Evolutionary conservation across 2,888 invertebrate genomes (phyloP).

Genomic region (Macaria liturata): DNA sequence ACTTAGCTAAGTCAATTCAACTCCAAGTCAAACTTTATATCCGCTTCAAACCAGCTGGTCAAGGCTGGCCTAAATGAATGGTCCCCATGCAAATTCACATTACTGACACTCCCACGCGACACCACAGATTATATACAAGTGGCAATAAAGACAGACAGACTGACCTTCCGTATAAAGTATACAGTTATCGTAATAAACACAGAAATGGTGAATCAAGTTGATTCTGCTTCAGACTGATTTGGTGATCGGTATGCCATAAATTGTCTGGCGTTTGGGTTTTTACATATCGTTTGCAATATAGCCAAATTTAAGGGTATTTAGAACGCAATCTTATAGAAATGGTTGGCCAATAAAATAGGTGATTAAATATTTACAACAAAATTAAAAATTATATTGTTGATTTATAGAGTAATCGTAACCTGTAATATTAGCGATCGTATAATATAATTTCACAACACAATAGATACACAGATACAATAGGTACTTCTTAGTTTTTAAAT

Average conservation of each 20-base stretch:
- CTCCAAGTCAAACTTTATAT: no score
- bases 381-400: no score
- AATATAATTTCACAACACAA: no score
- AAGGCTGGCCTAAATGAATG: neutral
- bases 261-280: neutral
- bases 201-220: conserved; percentile 9
- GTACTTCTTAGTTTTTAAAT: no score
- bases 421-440: no score
- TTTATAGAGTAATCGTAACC: no score
- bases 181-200: conserved; percentile 13
- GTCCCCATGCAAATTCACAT: neutral
- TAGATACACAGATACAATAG: no score
- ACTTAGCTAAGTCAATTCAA: no score
- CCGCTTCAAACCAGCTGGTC: neutral
- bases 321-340: no score
- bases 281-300: neutral
- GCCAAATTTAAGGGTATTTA: no score
- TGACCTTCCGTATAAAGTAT: conserved; percentile 5
- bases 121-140: neutral
- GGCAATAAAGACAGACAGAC: conserved; percentile 12
- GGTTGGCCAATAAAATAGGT: no score
- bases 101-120: neutral
- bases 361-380: no score
- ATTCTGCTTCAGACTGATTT: conserved; percentile 9
- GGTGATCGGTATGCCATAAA: conserved; percentile 16